Conservation (phyloP, 2,113 vertebrate genomes). For the Cynoglossus semilaevis region DNA sequence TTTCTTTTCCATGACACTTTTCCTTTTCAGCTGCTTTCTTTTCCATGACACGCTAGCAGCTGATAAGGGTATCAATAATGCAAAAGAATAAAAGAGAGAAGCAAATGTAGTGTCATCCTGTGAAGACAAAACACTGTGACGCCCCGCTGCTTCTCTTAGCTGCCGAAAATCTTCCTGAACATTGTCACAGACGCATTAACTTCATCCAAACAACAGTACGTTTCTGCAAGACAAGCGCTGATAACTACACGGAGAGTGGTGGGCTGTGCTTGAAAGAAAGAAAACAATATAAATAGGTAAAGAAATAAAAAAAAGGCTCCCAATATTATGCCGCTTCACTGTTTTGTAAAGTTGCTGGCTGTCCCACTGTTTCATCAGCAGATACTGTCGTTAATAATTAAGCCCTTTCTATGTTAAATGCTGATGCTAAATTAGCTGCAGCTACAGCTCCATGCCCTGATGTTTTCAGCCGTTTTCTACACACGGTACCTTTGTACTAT, state of each 20-base stretch:
- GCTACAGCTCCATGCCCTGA: constrained; percentile 43
- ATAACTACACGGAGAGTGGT: constrained; percentile 14
- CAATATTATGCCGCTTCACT: constrained; percentile 66
- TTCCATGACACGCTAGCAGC: constrained; percentile 50
- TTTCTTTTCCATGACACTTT: constrained; percentile 38
- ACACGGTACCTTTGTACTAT: too few species aligned
- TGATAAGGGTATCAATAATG: constrained; percentile 62
- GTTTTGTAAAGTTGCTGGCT: constrained; percentile 75
- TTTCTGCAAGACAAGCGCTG: constrained; percentile 30
- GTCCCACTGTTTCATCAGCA: constrained; percentile 76
- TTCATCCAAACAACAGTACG: constrained; percentile 26
- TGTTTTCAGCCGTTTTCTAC: too few species aligned
- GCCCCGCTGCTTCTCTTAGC: constrained; percentile 28
- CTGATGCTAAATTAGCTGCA: constrained; percentile 52
- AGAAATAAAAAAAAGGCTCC: constrained; percentile 50
- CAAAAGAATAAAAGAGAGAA: constrained; percentile 59
- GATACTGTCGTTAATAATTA: constrained; percentile 80
- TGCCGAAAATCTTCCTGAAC: constrained; percentile 42
- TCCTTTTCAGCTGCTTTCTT: background rate
- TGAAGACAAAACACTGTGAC: constrained; percentile 35
- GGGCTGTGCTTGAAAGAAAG: constrained; percentile 15
- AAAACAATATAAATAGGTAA: constrained; percentile 27
- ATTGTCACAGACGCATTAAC: constrained; percentile 39
- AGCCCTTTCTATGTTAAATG: constrained; percentile 79
- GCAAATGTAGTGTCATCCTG: constrained; percentile 24